Evolutionary conservation across 2,113 vertebrate species (phyloP), one percentile per base, ranked within the genome.

Genomic region (Aptenodytes forsteri): DNA sequence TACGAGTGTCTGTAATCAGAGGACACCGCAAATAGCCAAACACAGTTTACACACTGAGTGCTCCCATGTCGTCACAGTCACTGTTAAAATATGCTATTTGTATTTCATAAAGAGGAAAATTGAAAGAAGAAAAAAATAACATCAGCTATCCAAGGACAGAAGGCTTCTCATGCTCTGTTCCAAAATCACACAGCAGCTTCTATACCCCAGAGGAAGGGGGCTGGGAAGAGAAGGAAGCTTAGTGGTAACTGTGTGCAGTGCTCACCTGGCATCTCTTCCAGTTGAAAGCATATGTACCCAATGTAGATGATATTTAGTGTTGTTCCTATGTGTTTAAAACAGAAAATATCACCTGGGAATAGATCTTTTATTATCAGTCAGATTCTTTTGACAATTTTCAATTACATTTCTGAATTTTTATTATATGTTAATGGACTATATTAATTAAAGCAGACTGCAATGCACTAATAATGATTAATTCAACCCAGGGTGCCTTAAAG

Each of bases 361-460:
- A 87, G 32, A 69, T 72, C 30, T 91, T 92, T 87, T 52, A 82
- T 78, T 67, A 73, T 91, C 56, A 89, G 56, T 79, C 65, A 93
- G 30, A 85, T 96, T 86, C 18, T 91, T 96, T 59, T 83, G 67
- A 83, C n/a, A 88, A 83, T 86, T 96, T 96, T 93, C 78, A 95
- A 93, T 94, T 96, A 78, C 15, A 16, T 95, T 83, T 90, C 50
- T 92, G 75, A 90, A 75, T 95, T 96, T 88, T 91, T 87, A 95
- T 91, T 95, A 25, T 90, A 93, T 90, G 90, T 40, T 89, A 93
- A 96, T 86, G 22, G 59, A 49, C 44, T 88, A n/a, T 80, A 95
- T 92, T 93, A 97, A 97, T 97, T 97, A 96, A 96, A 97, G 58
- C 78, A 93, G 90, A 90, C n/a, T 78, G 59, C 67, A 93, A 81